phyloP scores from a whole-genome alignment of 2,888 invertebrate genomes.

The Andrena chrysosceles region DNA sequence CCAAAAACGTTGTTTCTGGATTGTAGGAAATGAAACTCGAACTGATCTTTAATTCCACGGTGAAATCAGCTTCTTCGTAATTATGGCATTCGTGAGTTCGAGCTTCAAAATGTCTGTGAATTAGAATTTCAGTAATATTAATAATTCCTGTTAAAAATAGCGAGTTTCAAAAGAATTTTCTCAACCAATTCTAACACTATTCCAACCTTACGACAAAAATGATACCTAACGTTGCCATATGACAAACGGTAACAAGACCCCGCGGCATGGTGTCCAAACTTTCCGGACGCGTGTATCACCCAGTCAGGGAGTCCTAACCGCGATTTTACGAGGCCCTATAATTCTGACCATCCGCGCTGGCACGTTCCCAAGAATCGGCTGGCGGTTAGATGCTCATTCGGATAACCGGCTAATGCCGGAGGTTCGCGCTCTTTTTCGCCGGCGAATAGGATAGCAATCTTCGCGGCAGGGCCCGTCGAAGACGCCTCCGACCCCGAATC shows the following conservation, averaged over 20 bases:
- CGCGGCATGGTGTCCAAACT: background rate
- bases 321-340: constrained; percentile 59
- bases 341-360: constrained; percentile 60
- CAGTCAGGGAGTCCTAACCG: constrained; percentile 43
- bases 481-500: constrained; percentile 32
- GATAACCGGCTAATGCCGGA: constrained; percentile 71
- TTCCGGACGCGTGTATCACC: constrained; percentile 3
- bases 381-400: constrained; percentile 61
- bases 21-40: background rate
- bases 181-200: background rate
- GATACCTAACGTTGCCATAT: background rate
- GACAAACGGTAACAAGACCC: constrained; percentile 4
- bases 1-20: no score
- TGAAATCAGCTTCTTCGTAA: no score
- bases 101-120: no score
- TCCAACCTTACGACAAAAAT: background rate
- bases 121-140: no score
- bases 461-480: constrained; percentile 26
- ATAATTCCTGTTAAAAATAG: no score
- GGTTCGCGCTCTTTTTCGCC: constrained; percentile 69
- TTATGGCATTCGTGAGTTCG: background rate
- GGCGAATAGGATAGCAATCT: constrained; percentile 66
- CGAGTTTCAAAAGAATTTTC: background rate
- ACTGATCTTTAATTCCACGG: background rate
- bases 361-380: constrained; percentile 70